Evolutionary conservation across 30 jellyfish, hydroid and myxozoan genomes (phyloP).

Genomic region (Hydractinia symbiolongicarpus): DNA sequence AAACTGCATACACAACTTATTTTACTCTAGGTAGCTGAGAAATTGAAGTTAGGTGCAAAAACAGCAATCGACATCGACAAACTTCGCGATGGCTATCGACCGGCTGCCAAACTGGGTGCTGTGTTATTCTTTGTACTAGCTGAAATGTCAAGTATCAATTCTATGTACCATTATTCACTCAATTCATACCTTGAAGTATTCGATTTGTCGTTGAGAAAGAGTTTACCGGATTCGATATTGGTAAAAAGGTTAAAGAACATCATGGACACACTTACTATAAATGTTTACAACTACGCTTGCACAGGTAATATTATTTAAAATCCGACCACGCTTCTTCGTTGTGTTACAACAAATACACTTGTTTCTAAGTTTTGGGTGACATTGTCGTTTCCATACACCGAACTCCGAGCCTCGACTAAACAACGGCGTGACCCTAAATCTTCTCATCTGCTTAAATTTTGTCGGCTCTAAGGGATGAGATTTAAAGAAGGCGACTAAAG

Average conservation of each 20-base stretch:
- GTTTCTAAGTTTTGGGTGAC: too few species aligned
- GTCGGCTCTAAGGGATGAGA: too few species aligned
- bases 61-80: constrained; percentile 93
- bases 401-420: too few species aligned
- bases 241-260: constrained; percentile 78
- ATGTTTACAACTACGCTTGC: constrained; percentile 92
- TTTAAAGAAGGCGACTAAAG: too few species aligned
- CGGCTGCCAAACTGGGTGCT: constrained; percentile 97
- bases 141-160: constrained; percentile 89
- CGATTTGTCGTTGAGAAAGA: constrained; percentile 71
- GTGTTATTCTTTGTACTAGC: constrained; percentile 89
- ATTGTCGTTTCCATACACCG: too few species aligned
- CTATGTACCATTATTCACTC: constrained; percentile 92
- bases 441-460: too few species aligned
- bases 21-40: constrained; percentile 78
- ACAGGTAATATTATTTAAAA: constrained; percentile 51
- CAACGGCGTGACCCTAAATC: too few species aligned
- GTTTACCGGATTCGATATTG: constrained; percentile 90
- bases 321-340: neutral
- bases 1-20: too few species aligned
- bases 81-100: constrained; percentile 94
- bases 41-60: constrained; percentile 90
- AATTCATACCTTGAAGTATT: constrained; percentile 83
- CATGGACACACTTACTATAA: constrained; percentile 80
- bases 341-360: too few species aligned